Base-by-base conservation (phyloP, 2,888 invertebrate species). In the Elmis aenea region DNA sequence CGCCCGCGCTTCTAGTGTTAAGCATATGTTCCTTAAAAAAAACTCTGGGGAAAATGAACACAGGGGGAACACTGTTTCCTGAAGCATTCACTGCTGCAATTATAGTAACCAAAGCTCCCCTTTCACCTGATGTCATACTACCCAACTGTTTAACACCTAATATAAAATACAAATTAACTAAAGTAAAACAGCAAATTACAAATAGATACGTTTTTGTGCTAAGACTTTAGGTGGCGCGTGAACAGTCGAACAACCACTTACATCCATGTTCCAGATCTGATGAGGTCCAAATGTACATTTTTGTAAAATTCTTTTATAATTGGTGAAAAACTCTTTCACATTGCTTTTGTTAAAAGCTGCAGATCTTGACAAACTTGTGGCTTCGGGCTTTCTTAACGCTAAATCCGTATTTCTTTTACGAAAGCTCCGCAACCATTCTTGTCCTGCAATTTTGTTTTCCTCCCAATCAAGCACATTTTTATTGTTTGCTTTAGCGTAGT, bases 61-160 rank as follows among this genome's bases (percentile, higher is more conserved):
- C 30, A 8, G 59, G 60, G n/a, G 58, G 58, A 14, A 61, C 55
- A 4, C 54, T 52, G 33, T 60, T 57, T 36, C 52, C 54, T 30
- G 41, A 44, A 23, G 54, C 56, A 14, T 47, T 56, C 26, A 48
- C 55, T 14, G 61, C 60, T 32, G 45, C 40, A 5, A 55, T 50
- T 14, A 64, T 38, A 24, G 62, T 63, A 1, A 64, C 55, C 3
- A 40, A 59, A 5, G 58, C 55, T 1, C 63, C 62, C 15, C 59
- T 46, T 45, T 66, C 64, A 5, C 10, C 25, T 6, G 11, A 25
- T 8, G 2, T 11, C n/a, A n/a, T 6, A 3, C 6, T 6, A 2
- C 25, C 9, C 6, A 25, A 8, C 12, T 25, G 25, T 25, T 25
- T 25, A 8, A 10, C 10, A 2, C 11, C 35, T n/a, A n/a, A n/a